Evolutionary conservation across 2,888 invertebrate species (phyloP).

Genomic region (Diarsia mendica): DNA sequence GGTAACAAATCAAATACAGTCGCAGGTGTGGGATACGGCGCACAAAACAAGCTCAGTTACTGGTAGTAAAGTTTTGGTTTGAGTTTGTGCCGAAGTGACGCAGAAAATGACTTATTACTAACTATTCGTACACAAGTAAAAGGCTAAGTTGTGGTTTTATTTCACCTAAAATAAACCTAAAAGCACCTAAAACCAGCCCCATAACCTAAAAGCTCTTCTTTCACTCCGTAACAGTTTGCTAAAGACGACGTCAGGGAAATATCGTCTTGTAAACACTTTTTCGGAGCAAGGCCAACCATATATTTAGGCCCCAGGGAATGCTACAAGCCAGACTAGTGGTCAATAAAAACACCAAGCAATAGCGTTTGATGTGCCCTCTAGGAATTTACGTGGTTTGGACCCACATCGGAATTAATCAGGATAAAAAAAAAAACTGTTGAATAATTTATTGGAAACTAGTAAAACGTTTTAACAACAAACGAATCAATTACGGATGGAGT

Average conservation of each 20-base stretch:
- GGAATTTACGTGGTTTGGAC: slow-evolving; percentile 20
- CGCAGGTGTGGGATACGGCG: slow-evolving; percentile 55
- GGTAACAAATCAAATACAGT: slow-evolving; percentile 59
- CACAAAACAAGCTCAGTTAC: slow-evolving; percentile 42
- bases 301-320: slow-evolving; percentile 28
- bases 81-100: slow-evolving; percentile 32
- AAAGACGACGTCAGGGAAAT: slow-evolving; percentile 38
- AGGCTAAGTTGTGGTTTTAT: not conserved
- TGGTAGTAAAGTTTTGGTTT: slow-evolving; percentile 11
- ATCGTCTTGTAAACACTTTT: slow-evolving; percentile 37
- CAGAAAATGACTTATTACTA: slow-evolving; percentile 37
- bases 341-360: slow-evolving; percentile 53
- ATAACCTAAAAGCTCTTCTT: slow-evolving; percentile 17
- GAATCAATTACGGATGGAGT: slow-evolving; percentile 13
- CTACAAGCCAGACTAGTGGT: slow-evolving; percentile 39
- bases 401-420: slow-evolving; percentile 47
- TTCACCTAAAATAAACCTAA: not conserved
- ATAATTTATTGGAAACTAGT: slow-evolving; percentile 17
- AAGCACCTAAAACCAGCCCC: not conserved
- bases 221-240: slow-evolving; percentile 29
- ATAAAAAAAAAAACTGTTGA: slow-evolving; percentile 16
- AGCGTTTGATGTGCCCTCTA: slow-evolving; percentile 39
- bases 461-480: slow-evolving; percentile 16
- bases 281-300: slow-evolving; percentile 33
- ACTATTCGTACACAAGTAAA: not conserved